Base-by-base conservation (phyloP, 2,888 invertebrate genomes). In the Scaptomyza parva region DNA sequence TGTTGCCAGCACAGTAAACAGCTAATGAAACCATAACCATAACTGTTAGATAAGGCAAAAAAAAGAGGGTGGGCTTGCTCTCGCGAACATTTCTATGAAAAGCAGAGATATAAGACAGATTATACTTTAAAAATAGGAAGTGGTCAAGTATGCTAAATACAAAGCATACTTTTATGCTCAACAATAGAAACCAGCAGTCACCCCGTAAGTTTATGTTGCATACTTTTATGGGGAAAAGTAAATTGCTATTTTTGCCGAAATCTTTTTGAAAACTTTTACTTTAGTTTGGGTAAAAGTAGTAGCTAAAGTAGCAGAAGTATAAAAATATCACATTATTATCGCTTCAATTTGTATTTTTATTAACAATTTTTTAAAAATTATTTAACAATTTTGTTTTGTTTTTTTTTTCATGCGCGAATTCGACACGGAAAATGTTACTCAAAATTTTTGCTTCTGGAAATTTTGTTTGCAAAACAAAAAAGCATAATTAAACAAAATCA, bases 291-390 rank as follows among this genome's bases (percentile, higher is more conserved):
- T n/a, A n/a, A n/a, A n/a, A n/a, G n/a, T n/a, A n/a, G n/a, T n/a
- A n/a, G n/a, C n/a, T n/a, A n/a, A n/a, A n/a, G n/a, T n/a, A n/a
- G 6, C 4, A 24, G 22, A 24, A 24, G 6, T 24, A 26, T 6
- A 26, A 6, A 26, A 26, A 26, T 7, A 24, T 22, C 12, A n/a
- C 63, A 41, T 11, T 50, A 11, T 48, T 45, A 61, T 83, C 76
- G 68, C 65, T 78, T 82, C 68, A 86, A 86, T 83, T 88, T 69
- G 60, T 82, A 54, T 74, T 58, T 77, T 88, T 83, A 86, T 86
- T 88, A 86, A 87, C 83, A 87, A 77, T 79, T 72, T 70, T 72
- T 68, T 88, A 83, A 86, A 83, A 84, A 84, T 88, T 84, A 84
- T 88, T 84, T 84, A 84, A 84, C 84, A 84, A 88, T 84, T 84